These are phyloP conservation scores for Burhinus bistriatus DNA, from an alignment of 2,113 vertebrate species.

Conservation along the genomic window DNA sequence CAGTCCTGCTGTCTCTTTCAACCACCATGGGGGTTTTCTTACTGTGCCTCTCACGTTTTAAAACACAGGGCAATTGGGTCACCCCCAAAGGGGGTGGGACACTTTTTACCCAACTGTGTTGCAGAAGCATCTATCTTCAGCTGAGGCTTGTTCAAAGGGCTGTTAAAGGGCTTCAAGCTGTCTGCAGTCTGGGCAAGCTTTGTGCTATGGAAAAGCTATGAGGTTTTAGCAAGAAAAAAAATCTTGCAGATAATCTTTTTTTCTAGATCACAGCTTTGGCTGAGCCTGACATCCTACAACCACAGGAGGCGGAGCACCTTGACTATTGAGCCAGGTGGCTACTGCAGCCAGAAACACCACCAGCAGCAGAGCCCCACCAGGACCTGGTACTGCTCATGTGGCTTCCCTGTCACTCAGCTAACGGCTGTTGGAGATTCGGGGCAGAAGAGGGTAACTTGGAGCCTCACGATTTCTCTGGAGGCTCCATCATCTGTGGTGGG, in stretches of 20 bases:
- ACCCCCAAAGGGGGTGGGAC: background rate
- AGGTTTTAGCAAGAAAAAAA: background rate
- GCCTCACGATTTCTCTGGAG: background rate
- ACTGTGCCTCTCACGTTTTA: background rate
- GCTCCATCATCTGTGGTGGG: background rate
- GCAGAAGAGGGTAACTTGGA: background rate
- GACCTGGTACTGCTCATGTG: background rate
- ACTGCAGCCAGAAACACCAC: background rate
- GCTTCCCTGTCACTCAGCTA: background rate
- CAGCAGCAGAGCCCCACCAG: background rate
- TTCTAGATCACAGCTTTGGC: background rate
- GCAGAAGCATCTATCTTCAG: background rate
- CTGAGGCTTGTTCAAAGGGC: background rate
- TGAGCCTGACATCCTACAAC: background rate
- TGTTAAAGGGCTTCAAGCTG: background rate
- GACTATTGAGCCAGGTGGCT: background rate
- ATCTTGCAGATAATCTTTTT: background rate
- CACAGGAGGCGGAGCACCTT: background rate
- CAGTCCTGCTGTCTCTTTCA: background rate
- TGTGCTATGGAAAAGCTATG: background rate
- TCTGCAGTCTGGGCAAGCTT: background rate
- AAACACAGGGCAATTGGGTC: background rate
- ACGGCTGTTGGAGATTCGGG: fast-evolving
- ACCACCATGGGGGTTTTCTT: background rate
- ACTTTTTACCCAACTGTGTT: background rate